phyloP scores from a whole-genome alignment of 2,113 vertebrate genomes.

The Podarcis muralis region DNA sequence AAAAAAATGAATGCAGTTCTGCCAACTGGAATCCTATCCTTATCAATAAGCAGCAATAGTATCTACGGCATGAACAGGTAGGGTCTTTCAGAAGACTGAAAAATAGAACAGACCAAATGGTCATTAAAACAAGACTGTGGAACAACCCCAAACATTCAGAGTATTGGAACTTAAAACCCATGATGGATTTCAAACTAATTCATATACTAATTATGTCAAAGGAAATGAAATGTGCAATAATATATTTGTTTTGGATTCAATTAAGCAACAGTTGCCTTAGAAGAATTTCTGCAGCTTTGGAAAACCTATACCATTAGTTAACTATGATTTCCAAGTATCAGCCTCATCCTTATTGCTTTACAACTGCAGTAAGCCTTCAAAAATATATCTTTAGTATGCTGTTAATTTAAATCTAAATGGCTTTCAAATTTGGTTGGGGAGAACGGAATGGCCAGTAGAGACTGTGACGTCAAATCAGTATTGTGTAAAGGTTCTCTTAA shows the following conservation, averaged over 20 bases:
- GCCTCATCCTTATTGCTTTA: conserved; percentile 78
- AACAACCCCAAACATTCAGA: conserved; percentile 52
- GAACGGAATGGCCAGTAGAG: conserved; percentile 68
- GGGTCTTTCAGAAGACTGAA: conserved; percentile 35
- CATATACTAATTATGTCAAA: conserved; percentile 38
- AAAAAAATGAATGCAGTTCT: not conserved
- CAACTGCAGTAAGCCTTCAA: conserved; percentile 68
- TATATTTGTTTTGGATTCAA: conserved; percentile 49
- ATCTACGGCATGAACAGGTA: conserved; percentile 21
- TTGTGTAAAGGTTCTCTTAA: conserved; percentile 68
- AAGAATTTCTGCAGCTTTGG: conserved; percentile 68
- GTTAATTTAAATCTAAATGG: conserved; percentile 73
- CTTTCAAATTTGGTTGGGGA: conserved; percentile 73
- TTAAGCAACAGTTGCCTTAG: conserved; percentile 64
- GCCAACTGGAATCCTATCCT: not conserved
- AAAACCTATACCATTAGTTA: conserved; percentile 68
- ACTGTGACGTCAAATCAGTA: conserved; percentile 74
- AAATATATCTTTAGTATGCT: conserved; percentile 58
- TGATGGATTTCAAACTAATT: conserved; percentile 51
- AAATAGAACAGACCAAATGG: conserved; percentile 35
- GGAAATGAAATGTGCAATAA: conserved; percentile 33
- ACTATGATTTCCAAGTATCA: conserved; percentile 69
- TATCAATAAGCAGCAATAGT: conserved; percentile 45
- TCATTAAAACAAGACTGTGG: conserved; percentile 37
- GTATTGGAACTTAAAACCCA: conserved; percentile 57